These are phyloP conservation scores for Papilio machaon DNA, from an alignment of 1,140 invertebrate genomes.

Conservation along the genomic window DNA sequence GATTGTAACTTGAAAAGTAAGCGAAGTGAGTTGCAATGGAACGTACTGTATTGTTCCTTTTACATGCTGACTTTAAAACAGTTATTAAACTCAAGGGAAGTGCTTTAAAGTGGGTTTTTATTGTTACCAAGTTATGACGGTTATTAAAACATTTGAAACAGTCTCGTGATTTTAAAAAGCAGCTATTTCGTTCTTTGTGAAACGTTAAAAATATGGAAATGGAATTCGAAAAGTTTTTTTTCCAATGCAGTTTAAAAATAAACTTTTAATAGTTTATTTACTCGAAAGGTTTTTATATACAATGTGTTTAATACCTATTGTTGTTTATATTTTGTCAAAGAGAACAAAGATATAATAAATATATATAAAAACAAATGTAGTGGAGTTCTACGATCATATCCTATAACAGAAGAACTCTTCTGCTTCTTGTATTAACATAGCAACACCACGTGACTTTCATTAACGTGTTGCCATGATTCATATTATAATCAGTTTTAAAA, in stretches of 20 bases:
- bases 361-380: no score
- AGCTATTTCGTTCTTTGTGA: slow-evolving; percentile 3
- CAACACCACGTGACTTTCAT: not conserved
- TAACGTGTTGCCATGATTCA: slow-evolving; percentile 16
- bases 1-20: not conserved
- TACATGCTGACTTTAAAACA: not conserved
- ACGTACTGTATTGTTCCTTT: slow-evolving; percentile 2
- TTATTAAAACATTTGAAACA: not conserved
- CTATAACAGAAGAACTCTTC: not conserved
- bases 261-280: no score
- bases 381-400: no score
- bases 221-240: not conserved
- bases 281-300: no score
- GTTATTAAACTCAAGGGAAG: slow-evolving; percentile 15
- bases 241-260: not conserved
- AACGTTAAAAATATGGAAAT: not conserved
- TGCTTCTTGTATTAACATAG: not conserved
- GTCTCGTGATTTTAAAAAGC: not conserved
- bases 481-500: slow-evolving; percentile 15
- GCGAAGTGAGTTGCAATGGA: not conserved
- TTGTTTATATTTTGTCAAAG: no score
- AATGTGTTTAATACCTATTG: no score
- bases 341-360: no score
- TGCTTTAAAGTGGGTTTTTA: not conserved
- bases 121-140: slow-evolving; percentile 1